Conservation (phyloP, 2,797 vertebrate genomes). For the Galagoides demidoff region DNA sequence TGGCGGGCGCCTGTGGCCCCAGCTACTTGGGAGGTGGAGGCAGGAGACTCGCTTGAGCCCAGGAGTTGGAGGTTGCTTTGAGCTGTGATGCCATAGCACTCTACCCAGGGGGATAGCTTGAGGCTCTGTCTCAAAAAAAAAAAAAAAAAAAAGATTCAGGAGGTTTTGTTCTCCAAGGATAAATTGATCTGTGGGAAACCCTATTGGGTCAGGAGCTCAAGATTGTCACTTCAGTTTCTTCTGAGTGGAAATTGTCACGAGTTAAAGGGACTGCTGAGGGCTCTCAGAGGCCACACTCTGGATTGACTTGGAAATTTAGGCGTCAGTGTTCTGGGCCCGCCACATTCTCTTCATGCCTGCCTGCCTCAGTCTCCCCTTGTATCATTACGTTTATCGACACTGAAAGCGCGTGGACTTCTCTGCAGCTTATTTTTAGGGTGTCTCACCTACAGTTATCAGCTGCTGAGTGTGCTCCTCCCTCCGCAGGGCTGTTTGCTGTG, state of each 20-base stretch:
- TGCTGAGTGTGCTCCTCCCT: not conserved
- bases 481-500: not conserved
- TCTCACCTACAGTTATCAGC: not conserved
- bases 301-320: no score
- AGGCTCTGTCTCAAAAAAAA: no score
- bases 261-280: not conserved
- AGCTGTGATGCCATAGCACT: no score
- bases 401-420: fast-evolving
- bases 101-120: no score
- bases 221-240: not conserved
- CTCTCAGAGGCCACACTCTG: fast-evolving
- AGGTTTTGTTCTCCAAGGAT: not conserved
- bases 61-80: no score
- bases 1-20: no score
- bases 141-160: not conserved
- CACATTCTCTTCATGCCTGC: fast-evolving
- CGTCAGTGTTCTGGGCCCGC: fast-evolving
- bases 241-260: not conserved
- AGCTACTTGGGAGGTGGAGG: no score
- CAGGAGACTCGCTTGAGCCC: no score
- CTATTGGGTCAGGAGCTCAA: not conserved
- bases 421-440: not conserved
- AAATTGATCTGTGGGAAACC: not conserved
- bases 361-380: not conserved
- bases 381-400: fast-evolving